phyloP scores from a whole-genome alignment of 2,113 vertebrate genomes.

The Amphilophus citrinellus region DNA sequence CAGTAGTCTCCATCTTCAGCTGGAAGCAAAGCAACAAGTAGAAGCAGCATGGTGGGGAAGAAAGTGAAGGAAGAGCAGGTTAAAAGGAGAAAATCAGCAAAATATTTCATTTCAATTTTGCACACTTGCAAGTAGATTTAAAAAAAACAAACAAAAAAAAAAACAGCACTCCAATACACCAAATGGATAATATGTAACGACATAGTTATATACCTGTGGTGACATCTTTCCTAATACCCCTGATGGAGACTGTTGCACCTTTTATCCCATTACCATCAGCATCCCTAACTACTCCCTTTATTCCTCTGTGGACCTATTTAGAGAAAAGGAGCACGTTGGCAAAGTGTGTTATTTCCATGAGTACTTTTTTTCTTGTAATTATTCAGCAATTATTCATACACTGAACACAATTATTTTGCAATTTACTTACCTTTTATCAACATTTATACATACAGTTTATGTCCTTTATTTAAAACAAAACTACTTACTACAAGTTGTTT shows the following conservation, averaged over 20 bases:
- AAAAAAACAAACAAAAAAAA: neutral
- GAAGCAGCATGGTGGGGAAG: rapidly evolving
- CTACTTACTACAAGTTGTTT: neutral
- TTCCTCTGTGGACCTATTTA: constrained; percentile 90
- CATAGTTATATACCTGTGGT: constrained; percentile 86
- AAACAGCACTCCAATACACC: neutral
- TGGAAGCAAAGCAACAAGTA: constrained; percentile 48
- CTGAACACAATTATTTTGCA: neutral
- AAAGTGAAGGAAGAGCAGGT: neutral
- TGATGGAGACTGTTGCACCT: constrained; percentile 89
- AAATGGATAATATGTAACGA: neutral
- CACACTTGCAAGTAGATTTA: neutral
- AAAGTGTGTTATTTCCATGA: neutral
- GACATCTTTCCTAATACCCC: constrained; percentile 90
- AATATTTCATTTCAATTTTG: neutral
- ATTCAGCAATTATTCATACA: neutral
- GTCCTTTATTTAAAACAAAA: neutral
- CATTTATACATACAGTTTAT: neutral
- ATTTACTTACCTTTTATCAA: rapidly evolving
- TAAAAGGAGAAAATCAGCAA: neutral
- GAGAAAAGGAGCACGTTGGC: neutral
- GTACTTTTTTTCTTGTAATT: neutral
- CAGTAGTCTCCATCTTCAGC: constrained; percentile 95
- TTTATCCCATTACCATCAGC: constrained; percentile 88
- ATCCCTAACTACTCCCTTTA: constrained; percentile 93